Conservation (phyloP, 2,113 vertebrate genomes). For the Dasypus novemcinctus region DNA sequence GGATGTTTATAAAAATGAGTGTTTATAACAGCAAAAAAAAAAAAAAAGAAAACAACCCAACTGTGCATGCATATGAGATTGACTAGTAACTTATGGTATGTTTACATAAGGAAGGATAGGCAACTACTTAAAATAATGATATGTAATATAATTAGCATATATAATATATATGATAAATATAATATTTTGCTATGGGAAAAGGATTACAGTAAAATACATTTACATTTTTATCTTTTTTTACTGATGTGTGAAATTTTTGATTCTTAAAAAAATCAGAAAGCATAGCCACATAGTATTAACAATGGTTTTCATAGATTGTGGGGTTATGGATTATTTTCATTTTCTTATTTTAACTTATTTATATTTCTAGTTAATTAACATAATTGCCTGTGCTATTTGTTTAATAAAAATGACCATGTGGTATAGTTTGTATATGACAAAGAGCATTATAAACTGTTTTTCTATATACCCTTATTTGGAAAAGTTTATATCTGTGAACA, state of each 20-base stretch:
- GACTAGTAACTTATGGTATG: neutral
- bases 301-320: neutral
- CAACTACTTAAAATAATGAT: neutral
- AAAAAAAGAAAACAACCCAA: neutral
- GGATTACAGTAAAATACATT: neutral
- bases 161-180: neutral
- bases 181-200: neutral
- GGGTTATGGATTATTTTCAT: neutral
- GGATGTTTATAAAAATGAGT: slow-evolving; percentile 39
- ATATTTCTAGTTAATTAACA: neutral
- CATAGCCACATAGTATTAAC: neutral
- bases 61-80: neutral
- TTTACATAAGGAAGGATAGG: neutral
- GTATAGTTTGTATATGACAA: neutral
- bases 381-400: neutral
- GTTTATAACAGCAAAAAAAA: slow-evolving; percentile 11
- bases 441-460: neutral
- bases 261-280: neutral
- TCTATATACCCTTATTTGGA: neutral
- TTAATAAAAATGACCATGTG: neutral
- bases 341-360: slow-evolving; percentile 14
- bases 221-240: neutral
- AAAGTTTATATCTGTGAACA: neutral
- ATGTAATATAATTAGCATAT: neutral
- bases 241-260: neutral